phyloP scores from a whole-genome alignment of 2,888 invertebrate species.

The Eremobia ochroleuca region DNA sequence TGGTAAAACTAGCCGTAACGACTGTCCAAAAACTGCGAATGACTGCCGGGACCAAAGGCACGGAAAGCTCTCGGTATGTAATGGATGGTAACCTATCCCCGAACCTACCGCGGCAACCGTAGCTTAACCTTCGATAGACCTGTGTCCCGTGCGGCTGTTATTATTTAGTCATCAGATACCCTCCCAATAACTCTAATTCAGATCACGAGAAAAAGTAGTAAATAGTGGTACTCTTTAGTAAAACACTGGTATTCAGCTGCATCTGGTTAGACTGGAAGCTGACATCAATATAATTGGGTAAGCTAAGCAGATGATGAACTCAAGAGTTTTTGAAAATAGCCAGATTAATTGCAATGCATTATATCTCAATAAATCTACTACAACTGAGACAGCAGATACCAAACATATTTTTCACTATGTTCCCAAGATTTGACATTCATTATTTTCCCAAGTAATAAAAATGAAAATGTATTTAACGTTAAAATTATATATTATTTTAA shows the following conservation, averaged over 20 bases:
- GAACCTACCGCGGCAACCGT: no score
- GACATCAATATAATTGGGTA: not conserved
- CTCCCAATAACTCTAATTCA: not conserved
- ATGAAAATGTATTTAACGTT: not conserved
- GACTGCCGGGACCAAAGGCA: no score
- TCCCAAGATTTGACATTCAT: not conserved
- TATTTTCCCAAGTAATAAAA: not conserved
- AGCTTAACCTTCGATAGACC: no score
- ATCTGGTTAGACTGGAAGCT: not conserved
- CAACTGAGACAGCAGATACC: not conserved
- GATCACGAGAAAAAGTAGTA: not conserved
- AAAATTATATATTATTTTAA: constrained; percentile 19
- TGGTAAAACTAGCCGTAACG: no score
- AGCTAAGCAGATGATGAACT: not conserved
- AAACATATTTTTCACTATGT: not conserved
- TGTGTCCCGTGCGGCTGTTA: no score
- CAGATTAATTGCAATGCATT: not conserved
- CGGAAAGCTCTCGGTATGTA: no score
- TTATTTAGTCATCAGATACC: no score
- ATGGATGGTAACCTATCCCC: no score
- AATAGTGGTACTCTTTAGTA: not conserved
- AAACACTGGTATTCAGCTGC: not conserved
- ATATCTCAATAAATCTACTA: not conserved
- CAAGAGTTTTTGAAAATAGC: not conserved
- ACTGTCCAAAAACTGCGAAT: no score